A percentile compares a stretch with the other conserved stretches of the same genome.
Conservation (phyloP, 2,888 invertebrate genomes). For the Megamerina dolium region DNA sequence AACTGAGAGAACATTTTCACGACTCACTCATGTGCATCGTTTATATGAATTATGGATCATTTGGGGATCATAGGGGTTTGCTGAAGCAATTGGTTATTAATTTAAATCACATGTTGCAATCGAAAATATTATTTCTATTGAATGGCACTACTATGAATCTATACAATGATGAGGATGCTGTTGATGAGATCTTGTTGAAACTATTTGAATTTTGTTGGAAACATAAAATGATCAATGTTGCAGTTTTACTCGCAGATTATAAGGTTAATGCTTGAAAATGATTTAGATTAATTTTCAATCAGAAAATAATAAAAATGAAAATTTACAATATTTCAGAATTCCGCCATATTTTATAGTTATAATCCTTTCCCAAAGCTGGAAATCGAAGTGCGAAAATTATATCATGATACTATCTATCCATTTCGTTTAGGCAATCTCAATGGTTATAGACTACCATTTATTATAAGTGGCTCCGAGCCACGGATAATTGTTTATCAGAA, state of each 20-base stretch:
- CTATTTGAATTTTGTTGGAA: conserved; percentile 32
- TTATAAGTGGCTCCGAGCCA: conserved; percentile 32
- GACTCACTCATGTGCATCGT: conserved; percentile 28
- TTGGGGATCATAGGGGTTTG: conserved; percentile 22
- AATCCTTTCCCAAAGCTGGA: conserved; percentile 26
- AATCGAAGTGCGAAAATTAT: background rate
- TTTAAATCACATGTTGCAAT: conserved; percentile 30
- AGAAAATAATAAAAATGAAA: too few species aligned
- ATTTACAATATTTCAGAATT: conserved; percentile 17
- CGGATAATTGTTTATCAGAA: conserved; percentile 30
- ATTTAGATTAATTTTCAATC: background rate
- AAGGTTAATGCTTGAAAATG: conserved; percentile 19
- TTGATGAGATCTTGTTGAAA: conserved; percentile 15
- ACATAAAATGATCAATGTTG: conserved; percentile 31
- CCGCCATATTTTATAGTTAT: conserved; percentile 28
- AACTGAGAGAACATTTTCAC: conserved; percentile 23
- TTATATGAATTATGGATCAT: conserved; percentile 17
- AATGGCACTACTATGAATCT: too few species aligned
- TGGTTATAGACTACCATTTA: conserved; percentile 26
- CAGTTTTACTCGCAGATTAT: conserved; percentile 28
- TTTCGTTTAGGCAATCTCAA: conserved; percentile 27
- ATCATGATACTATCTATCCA: conserved; percentile 23
- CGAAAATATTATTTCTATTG: conserved; percentile 32
- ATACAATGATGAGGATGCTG: too few species aligned
- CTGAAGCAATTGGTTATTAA: conserved; percentile 25